Conservation (phyloP, 2,888 invertebrate species). For the Cephalotes varians region DNA sequence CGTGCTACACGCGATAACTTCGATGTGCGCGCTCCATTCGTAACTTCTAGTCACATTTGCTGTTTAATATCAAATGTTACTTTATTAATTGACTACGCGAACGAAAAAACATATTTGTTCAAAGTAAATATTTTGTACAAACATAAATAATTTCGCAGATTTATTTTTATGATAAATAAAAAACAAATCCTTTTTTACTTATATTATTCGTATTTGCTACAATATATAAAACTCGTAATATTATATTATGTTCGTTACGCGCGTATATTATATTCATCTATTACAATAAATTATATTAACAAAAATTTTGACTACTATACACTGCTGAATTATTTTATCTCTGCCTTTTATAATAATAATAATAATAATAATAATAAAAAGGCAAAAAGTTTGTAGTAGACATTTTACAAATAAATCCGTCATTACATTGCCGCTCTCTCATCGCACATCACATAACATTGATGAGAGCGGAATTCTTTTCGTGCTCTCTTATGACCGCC, state of each 20-base stretch:
- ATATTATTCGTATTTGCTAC: not conserved
- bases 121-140: not conserved
- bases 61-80: constrained; percentile 37
- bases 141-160: not conserved
- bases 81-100: constrained; percentile 4
- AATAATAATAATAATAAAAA: not conserved
- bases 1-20: not conserved
- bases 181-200: not conserved
- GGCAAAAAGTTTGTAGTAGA: not conserved
- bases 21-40: not conserved
- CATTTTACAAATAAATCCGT: constrained; percentile 15
- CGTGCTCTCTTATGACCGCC: constrained; percentile 11
- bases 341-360: too few species aligned
- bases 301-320: not conserved
- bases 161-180: constrained; percentile 6
- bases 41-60: constrained; percentile 18
- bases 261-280: not conserved
- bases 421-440: not conserved
- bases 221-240: not conserved
- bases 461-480: not conserved
- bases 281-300: not conserved
- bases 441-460: not conserved
- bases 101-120: not conserved
- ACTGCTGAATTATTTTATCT: not conserved
- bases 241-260: not conserved